These are phyloP conservation scores for Athrips mouffetella DNA, from an alignment of 2,888 invertebrate genomes.

Conservation along the genomic window DNA sequence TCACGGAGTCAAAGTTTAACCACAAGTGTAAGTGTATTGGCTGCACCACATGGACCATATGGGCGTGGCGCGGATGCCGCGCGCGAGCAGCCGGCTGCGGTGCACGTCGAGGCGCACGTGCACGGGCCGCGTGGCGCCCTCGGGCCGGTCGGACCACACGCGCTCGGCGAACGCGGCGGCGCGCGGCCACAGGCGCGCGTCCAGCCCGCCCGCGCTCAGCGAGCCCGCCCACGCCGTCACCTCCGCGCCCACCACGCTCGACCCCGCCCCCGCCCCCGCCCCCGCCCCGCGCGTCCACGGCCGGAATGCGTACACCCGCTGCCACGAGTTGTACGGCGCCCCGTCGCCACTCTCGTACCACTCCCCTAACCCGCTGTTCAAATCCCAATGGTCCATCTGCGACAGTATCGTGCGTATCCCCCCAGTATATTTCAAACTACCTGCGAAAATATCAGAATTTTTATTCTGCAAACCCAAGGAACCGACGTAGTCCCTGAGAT, in stretches of 20 bases:
- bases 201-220: conserved; percentile 82
- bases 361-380: conserved; percentile 88
- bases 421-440: conserved; percentile 70
- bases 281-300: conserved; percentile 73
- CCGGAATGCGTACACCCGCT: conserved; percentile 87
- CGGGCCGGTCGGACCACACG: conserved; percentile 81
- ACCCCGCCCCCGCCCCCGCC: no score
- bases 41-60: conserved; percentile 87
- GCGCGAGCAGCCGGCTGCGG: conserved; percentile 76
- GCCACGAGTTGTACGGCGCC: conserved; percentile 90
- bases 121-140: conserved; percentile 69
- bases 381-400: conserved; percentile 90
- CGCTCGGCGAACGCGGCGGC: conserved; percentile 89
- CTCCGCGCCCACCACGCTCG: conserved; percentile 83
- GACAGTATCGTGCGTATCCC: conserved; percentile 86
- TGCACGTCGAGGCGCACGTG: conserved; percentile 82
- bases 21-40: conserved; percentile 83
- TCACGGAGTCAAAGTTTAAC: conserved; percentile 30
- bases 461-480: conserved; percentile 68
- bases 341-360: conserved; percentile 89
- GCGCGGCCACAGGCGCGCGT: conserved; percentile 88
- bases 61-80: conserved; percentile 81
- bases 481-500: conserved; percentile 41
- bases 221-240: conserved; percentile 90
- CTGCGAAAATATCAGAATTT: conserved; percentile 74